These are phyloP conservation scores for Harlomillsia oculata DNA, from an alignment of 1,140 invertebrate species.

Conservation along the genomic window DNA sequence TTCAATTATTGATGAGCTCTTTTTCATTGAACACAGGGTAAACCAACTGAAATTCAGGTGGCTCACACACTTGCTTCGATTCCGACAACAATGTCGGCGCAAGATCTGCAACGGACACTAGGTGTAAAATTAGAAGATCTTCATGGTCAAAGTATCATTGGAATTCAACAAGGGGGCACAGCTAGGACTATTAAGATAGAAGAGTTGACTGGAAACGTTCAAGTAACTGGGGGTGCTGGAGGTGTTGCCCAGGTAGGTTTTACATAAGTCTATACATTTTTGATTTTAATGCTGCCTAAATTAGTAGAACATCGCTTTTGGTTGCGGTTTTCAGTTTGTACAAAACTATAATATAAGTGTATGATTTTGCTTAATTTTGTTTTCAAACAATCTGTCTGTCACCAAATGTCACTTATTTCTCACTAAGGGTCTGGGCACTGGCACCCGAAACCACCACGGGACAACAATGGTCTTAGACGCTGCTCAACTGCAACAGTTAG, in stretches of 20 bases:
- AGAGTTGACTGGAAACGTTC: constrained; percentile 21
- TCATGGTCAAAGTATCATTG: constrained; percentile 28
- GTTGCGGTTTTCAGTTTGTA: not conserved
- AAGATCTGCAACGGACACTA: constrained; percentile 28
- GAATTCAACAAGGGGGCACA: constrained; percentile 19
- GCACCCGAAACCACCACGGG: constrained; percentile 13
- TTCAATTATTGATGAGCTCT: not conserved
- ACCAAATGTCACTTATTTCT: too few species aligned
- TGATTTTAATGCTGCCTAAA: too few species aligned
- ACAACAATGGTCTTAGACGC: constrained; percentile 30
- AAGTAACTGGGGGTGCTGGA: constrained; percentile 1
- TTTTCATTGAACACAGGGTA: constrained; percentile 26
- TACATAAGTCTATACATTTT: too few species aligned
- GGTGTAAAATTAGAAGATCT: constrained; percentile 34
- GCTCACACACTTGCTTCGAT: constrained; percentile 32
- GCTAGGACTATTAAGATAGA: constrained; percentile 31
- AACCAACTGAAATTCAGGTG: constrained; percentile 33
- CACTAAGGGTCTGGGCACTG: constrained; percentile 9
- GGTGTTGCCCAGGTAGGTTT: too few species aligned
- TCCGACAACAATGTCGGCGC: constrained; percentile 23
- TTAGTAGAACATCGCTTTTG: too few species aligned
- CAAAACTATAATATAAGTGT: not conserved
- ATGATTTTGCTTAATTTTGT: not conserved
- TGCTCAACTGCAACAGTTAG: constrained; percentile 32
- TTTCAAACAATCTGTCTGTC: not conserved